These are phyloP conservation scores for Anolis sagrei DNA, from an alignment of 2,113 vertebrate genomes.

Conservation along the genomic window DNA sequence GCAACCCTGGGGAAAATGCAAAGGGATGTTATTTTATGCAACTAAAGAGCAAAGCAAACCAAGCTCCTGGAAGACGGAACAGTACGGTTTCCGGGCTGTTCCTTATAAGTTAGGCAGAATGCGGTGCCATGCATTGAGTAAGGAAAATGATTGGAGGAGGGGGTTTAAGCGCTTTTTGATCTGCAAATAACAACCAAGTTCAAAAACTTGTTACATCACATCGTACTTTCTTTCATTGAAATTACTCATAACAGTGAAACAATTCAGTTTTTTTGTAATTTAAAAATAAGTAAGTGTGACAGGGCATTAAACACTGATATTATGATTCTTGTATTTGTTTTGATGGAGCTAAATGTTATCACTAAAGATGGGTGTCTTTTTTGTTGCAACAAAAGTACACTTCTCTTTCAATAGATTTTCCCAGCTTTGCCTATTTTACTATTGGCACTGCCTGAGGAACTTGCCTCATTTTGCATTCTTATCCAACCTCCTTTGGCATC, in stretches of 20 bases:
- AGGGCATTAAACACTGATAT: slow-evolving; percentile 28
- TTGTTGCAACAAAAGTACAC: neutral
- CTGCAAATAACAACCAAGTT: neutral
- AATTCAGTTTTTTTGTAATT: slow-evolving; percentile 2
- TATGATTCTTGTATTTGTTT: slow-evolving; percentile 15
- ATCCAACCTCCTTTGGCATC: neutral
- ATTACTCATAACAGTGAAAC: slow-evolving; percentile 13
- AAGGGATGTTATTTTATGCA: too few species aligned
- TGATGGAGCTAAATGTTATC: neutral
- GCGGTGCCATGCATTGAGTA: neutral
- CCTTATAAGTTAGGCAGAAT: neutral
- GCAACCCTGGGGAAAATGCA: too few species aligned
- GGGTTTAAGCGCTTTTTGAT: neutral
- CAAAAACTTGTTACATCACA: neutral
- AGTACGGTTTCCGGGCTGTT: neutral
- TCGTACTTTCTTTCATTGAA: neutral
- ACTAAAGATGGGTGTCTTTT: neutral
- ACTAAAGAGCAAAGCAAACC: too few species aligned
- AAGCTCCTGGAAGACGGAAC: too few species aligned
- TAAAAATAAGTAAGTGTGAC: neutral
- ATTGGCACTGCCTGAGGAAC: neutral
- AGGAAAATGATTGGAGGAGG: neutral
- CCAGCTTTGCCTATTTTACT: neutral
- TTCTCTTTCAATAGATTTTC: slow-evolving; percentile 8
- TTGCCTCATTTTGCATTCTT: slow-evolving; percentile 10